These are phyloP conservation scores for Prionailurus bengalensis DNA, from an alignment of 2,113 vertebrate genomes.

Conservation along the genomic window DNA sequence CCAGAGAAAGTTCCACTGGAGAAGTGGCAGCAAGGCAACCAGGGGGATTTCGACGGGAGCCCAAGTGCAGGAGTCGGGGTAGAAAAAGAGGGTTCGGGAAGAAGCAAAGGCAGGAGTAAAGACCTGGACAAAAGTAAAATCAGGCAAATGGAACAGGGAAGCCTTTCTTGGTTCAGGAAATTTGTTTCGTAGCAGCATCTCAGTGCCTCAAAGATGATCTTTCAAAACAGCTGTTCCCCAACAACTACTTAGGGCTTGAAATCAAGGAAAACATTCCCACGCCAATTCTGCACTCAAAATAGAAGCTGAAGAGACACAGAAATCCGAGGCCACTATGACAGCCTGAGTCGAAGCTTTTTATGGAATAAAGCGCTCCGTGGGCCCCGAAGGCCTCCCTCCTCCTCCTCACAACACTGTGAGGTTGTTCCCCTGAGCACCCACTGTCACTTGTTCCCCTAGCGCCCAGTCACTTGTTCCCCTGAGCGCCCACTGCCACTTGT, in stretches of 20 bases:
- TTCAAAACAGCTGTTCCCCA: slow-evolving; percentile 81
- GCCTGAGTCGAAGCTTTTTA: slow-evolving; percentile 56
- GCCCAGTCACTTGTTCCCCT: too few relatives aligned
- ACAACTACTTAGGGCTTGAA: slow-evolving; percentile 77
- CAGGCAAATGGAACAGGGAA: not conserved
- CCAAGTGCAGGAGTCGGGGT: not conserved
- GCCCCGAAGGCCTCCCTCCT: not conserved
- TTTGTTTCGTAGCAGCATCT: slow-evolving; percentile 62
- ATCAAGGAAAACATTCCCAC: slow-evolving; percentile 83
- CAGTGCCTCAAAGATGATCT: slow-evolving; percentile 72
- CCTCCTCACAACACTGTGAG: not conserved
- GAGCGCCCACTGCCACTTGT: not conserved
- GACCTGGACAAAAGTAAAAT: not conserved
- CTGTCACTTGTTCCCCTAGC: too few relatives aligned
- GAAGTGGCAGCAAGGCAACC: not conserved
- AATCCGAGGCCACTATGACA: slow-evolving; percentile 58
- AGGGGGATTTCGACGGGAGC: not conserved
- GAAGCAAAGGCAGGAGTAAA: not conserved
- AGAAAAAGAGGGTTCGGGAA: not conserved
- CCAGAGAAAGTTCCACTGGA: not conserved
- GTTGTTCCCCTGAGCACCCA: too few relatives aligned
- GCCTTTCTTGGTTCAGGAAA: slow-evolving; percentile 47
- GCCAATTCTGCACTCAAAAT: slow-evolving; percentile 71
- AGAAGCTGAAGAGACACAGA: slow-evolving; percentile 72
- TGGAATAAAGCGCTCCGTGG: slow-evolving; percentile 54